Evolutionary conservation across 1,140 invertebrate species (phyloP).

Genomic region (Charaxes varanes): DNA sequence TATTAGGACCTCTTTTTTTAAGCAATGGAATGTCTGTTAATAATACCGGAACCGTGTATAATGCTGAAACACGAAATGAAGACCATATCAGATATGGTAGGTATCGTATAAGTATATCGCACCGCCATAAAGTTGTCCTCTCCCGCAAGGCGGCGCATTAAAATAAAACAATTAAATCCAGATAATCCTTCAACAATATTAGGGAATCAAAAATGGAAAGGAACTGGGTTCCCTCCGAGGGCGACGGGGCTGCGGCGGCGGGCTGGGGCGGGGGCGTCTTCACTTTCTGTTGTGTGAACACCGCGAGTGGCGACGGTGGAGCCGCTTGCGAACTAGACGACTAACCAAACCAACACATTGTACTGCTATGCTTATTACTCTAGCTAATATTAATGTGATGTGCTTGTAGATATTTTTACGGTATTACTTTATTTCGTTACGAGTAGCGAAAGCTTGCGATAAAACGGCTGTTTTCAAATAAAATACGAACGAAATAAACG

Average conservation of each 20-base stretch:
- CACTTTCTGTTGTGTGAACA: conserved; percentile 52
- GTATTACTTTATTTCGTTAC: not conserved
- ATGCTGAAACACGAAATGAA: no score
- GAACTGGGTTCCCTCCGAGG: conserved; percentile 34
- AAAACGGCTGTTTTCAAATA: conserved; percentile 34
- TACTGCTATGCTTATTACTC: conserved; percentile 22
- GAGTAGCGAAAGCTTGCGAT: conserved; percentile 53
- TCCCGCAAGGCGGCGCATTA: no score
- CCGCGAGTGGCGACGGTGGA: conserved; percentile 51
- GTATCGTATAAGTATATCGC: no score
- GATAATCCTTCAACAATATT: no score
- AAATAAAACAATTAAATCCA: no score
- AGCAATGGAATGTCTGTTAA: no score
- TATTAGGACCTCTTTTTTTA: no score
- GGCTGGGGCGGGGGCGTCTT: conserved; percentile 35
- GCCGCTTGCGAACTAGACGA: conserved; percentile 61
- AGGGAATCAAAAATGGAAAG: no score
- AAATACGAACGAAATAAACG: conserved; percentile 26
- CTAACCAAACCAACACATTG: conserved; percentile 67
- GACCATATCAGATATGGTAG: no score
- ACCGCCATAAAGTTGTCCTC: no score
- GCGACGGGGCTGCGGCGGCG: conserved; percentile 26
- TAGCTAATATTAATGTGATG: conserved; percentile 2
- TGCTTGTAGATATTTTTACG: not conserved
- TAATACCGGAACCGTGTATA: no score